Evolutionary conservation across 64 coral and sea anemone species (phyloP), one percentile per base, ranked within the genome.

Genomic region (Hydrozoanthus tunicans): DNA sequence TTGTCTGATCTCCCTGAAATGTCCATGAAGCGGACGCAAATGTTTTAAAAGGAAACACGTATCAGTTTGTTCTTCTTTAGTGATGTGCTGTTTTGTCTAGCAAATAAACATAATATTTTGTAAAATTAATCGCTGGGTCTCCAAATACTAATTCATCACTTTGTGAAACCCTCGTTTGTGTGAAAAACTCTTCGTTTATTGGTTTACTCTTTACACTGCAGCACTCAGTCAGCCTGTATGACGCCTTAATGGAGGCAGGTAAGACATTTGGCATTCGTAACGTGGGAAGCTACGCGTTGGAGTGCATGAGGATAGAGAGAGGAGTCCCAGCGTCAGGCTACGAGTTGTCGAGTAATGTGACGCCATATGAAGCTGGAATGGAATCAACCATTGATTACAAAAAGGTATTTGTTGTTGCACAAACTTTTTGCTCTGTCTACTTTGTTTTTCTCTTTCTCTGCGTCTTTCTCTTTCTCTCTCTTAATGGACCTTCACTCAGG

Each of bases 141-240:
- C 32, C 32, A 43, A 43, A 43, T 43, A 43, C 32, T 43, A 43
- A 1, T 43, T 43, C 32, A 43, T 2, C 32, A 43, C 32, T 43
- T 43, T 43, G 32, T 43, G 32, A 43, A 43, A 43, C 32, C 32
- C 32, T 43, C 32, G 0, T 43, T 0, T 1, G 15, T 7, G 77
- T 5, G 6, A 58, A 79, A 78, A 77, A 15, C 32, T 14, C 53
- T 78, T 6, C 3, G 56, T 0, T 13, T 56, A 55, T 56, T 57
- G 10, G 0, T 15, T 58, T 12, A 79, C 56, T 17, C 53, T 26
- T 65, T 62, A 0, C 52, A 59, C 73, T 68, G 4, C 27, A 91
- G 90, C 90, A 91, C 70, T 79, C 80, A 11, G 79, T 73, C 14
- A 91, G 62, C 9, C 57, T 91, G 66, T 91, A 91, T 59, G 68